Percentiles rank a stretch among this genome's conserved stretches.
Conservation (phyloP, 2,113 vertebrate genomes). For the Psilopogon haemacephalus region DNA sequence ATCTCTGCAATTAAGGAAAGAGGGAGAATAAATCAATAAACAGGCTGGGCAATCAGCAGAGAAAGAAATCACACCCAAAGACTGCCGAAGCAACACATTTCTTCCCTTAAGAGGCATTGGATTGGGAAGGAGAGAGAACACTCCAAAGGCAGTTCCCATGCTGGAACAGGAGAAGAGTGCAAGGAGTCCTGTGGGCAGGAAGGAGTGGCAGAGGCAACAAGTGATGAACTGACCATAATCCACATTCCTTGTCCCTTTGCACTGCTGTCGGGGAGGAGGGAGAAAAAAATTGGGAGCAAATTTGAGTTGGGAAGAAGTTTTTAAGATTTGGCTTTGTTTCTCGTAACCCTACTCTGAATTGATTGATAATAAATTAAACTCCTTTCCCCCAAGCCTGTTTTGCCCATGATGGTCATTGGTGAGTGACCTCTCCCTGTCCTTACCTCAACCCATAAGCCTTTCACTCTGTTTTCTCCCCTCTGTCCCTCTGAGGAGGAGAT, state of each 20-base stretch:
- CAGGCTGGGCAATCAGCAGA: not conserved
- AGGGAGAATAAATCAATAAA: fast-evolving
- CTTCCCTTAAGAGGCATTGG: not conserved
- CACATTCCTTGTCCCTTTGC: not conserved
- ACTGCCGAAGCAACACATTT: fast-evolving
- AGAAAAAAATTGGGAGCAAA: not conserved
- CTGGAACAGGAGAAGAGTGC: too few species aligned
- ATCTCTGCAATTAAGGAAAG: constrained; percentile 71
- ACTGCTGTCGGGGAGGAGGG: not conserved
- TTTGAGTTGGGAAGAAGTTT: not conserved
- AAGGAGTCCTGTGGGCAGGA: too few species aligned
- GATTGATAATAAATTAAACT: not conserved
- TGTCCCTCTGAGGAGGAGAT: not conserved
- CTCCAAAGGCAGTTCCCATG: not conserved
- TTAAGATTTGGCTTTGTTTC: not conserved
- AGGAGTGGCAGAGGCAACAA: too few species aligned
- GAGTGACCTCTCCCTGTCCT: not conserved
- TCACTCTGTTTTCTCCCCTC: not conserved
- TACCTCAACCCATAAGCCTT: not conserved
- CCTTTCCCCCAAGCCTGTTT: not conserved
- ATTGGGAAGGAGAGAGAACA: not conserved
- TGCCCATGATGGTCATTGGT: not conserved
- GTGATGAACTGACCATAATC: too few species aligned
- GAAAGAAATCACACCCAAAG: not conserved
- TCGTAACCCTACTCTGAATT: not conserved